phyloP scores from a whole-genome alignment of 1,140 invertebrate genomes.

The Monomorium pharaonis region DNA sequence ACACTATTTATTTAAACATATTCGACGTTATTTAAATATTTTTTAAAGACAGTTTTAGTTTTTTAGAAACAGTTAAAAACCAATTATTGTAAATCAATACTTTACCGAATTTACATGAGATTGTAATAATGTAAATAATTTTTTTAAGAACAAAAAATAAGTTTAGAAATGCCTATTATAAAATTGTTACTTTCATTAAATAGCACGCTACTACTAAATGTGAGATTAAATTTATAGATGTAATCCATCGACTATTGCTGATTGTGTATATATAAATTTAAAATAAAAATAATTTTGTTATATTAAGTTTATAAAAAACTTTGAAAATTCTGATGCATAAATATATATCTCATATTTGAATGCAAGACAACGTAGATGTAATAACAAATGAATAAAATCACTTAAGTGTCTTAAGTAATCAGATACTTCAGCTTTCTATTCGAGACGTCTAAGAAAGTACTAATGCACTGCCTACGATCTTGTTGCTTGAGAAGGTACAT shows the following conservation, averaged over 20 bases:
- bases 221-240: neutral
- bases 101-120: neutral
- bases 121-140: constrained; percentile 7
- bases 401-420: constrained; percentile 31
- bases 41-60: neutral
- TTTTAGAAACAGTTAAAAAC: neutral
- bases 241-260: neutral
- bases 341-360: neutral
- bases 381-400: neutral
- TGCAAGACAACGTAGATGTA: neutral
- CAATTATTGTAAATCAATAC: neutral
- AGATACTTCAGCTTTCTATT: neutral
- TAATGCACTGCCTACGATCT: constrained; percentile 65
- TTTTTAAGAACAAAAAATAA: constrained; percentile 57
- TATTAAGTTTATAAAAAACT: neutral
- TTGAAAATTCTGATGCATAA: neutral
- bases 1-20: too few relatives aligned
- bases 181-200: constrained; percentile 73
- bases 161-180: constrained; percentile 71
- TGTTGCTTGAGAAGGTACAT: constrained; percentile 54
- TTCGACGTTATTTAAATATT: neutral
- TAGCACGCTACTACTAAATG: neutral
- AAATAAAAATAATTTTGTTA: constrained; percentile 1
- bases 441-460: constrained; percentile 23
- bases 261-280: neutral